A percentile compares a stretch with the other conserved stretches of the same genome.
These are phyloP conservation scores for Melierax canorus DNA, from an alignment of 2,113 vertebrate species.

Conservation along the genomic window DNA sequence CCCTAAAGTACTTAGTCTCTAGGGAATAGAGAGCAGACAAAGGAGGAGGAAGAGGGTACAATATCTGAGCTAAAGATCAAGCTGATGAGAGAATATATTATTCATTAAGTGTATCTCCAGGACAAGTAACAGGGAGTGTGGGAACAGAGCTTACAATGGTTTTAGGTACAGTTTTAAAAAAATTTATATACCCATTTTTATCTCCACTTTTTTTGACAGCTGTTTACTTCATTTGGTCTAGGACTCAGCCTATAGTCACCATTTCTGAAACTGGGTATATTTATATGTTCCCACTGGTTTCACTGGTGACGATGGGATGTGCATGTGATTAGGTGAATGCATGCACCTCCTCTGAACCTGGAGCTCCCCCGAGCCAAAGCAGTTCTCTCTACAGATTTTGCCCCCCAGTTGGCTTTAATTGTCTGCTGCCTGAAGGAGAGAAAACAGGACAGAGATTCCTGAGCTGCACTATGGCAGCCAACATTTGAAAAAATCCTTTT, in stretches of 20 bases:
- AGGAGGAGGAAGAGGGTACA: not conserved
- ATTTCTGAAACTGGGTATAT: not conserved
- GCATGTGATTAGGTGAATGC: too few species aligned
- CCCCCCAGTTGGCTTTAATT: not conserved
- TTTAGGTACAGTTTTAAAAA: not conserved
- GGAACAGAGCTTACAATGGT: not conserved
- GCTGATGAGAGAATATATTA: constrained; percentile 5
- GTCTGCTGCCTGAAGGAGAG: not conserved
- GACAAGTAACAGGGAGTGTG: not conserved
- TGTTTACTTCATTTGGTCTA: not conserved
- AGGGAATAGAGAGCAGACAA: constrained; percentile 2
- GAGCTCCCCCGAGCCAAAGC: not conserved
- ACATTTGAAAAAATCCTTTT: not conserved
- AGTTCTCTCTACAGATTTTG: not conserved
- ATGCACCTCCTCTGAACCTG: not conserved
- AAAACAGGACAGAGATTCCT: not conserved
- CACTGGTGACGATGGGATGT: not conserved
- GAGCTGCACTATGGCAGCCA: not conserved
- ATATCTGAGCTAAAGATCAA: constrained; percentile 24
- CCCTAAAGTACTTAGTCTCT: not conserved
- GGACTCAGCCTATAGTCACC: not conserved
- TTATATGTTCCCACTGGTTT: not conserved
- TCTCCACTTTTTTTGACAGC: not conserved
- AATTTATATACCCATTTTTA: not conserved
- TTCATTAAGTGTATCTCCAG: constrained; percentile 19